Evolutionary conservation across 92 coral and sea anemone genomes (phyloP), one percentile per base, ranked within the genome.

Genomic region (Siderastrea siderea): DNA sequence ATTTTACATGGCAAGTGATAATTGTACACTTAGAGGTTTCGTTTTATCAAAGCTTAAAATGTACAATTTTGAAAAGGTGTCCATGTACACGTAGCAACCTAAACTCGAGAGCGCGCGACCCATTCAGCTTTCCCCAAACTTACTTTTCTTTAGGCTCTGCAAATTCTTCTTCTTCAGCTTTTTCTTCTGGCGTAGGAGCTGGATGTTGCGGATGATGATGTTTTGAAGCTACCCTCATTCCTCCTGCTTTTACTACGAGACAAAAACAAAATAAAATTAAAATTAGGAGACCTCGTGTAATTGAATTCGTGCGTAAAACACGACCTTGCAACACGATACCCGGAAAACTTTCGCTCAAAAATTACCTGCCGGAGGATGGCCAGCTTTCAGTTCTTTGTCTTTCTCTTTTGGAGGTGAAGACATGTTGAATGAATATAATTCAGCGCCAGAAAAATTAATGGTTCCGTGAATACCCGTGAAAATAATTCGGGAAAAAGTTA

Each of bases 321-420:
- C 3, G 47, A 16, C 70, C 70, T 19, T 51, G 10, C 38, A 12
- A 14, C 19, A 4, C 62, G 38, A 55, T 26, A 55, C 82, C 44
- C 51, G 12, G 8, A 58, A 60, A 78, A 13, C 26, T 74, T 49
- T 74, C 60, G 59, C n/a, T 65, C 17, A 9, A 54, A 87, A 86
- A 44, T 26, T 26, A 96, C 99, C 99, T 71, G 99, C 99, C 43
- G 98, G 99, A 19, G 98, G 95, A 77, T 98, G 99, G 6, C 99
- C 99, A 73, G 95, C 99, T 73, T 98, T 98, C 61, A 98, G 85
- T 77, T 98, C 98, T 89, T 75, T 84, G 44, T 86, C 86, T 71
- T 83, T 75, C 19, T 92, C 93, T 54, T 95, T 90, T 10, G 86
- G 80, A 59, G 98, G 92, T 19, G 91, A 90, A 15, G 98, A 93